Percentiles rank a stretch among this genome's conserved stretches.
These are phyloP conservation scores for Ctenopoma kingsleyae DNA, from an alignment of 2,797 vertebrate species.

Conservation along the genomic window DNA sequence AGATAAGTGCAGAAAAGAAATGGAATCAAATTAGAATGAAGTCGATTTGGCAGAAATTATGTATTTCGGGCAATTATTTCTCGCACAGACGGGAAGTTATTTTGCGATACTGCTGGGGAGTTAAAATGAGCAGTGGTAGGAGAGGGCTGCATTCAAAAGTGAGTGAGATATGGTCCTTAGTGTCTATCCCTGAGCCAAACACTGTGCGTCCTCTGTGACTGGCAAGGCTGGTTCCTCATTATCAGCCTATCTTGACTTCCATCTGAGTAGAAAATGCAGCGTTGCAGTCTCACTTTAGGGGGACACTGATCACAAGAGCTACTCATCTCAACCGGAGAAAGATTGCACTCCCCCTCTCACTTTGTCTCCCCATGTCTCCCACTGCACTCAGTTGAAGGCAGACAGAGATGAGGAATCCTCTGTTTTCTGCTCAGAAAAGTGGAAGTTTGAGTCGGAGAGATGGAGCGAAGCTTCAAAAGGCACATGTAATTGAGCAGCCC, in stretches of 20 bases:
- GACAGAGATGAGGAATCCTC: constrained; percentile 69
- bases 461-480: constrained; percentile 81
- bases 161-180: constrained; percentile 47
- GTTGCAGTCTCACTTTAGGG: constrained; percentile 79
- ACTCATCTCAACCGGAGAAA: constrained; percentile 75
- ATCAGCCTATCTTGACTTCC: constrained; percentile 76
- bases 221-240: constrained; percentile 75
- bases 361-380: constrained; percentile 35
- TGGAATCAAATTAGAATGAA: constrained; percentile 66
- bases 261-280: constrained; percentile 78
- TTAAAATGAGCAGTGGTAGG: constrained; percentile 49
- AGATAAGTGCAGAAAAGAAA: constrained; percentile 59
- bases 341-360: constrained; percentile 41
- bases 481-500: constrained; percentile 81
- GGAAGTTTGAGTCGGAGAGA: constrained; percentile 75
- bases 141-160: constrained; percentile 45
- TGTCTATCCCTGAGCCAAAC: constrained; percentile 67
- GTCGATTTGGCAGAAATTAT: constrained; percentile 62
- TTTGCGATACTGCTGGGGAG: constrained; percentile 41
- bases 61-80: constrained; percentile 64
- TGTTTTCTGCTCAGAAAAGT: constrained; percentile 71
- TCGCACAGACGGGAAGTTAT: constrained; percentile 43
- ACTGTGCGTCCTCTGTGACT: constrained; percentile 66
- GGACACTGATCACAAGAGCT: constrained; percentile 81
- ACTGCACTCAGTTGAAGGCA: constrained; percentile 54